Conservation (phyloP, 2,888 invertebrate species). For the Tenodera sinensis region DNA sequence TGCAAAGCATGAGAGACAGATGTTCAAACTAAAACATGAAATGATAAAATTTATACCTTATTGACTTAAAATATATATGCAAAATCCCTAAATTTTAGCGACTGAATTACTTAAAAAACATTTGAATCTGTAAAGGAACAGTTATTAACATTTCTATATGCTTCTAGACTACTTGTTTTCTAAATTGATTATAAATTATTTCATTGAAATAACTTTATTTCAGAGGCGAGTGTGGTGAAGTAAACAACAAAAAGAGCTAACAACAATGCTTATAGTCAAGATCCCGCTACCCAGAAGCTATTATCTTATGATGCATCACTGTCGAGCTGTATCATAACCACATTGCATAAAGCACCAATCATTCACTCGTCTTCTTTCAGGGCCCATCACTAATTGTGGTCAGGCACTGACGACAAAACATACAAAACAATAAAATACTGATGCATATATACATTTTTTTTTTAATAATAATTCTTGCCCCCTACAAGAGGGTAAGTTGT, state of each 20-base stretch:
- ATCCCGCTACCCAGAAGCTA: not conserved
- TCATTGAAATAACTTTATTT: not conserved
- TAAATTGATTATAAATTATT: not conserved
- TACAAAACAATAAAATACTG: constrained; percentile 20
- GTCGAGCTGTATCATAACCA: not conserved
- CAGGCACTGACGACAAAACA: constrained; percentile 20
- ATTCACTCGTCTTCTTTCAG: constrained; percentile 3
- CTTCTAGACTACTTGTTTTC: not conserved
- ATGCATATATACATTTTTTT: constrained; percentile 13
- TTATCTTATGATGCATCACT: not conserved
- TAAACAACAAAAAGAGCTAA: not conserved
- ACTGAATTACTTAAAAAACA: not conserved
- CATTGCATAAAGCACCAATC: constrained; percentile 23
- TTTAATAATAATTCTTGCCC: not conserved
- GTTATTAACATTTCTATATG: not conserved
- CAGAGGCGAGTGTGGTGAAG: not conserved
- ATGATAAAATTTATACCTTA: not conserved
- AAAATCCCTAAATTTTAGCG: not conserved
- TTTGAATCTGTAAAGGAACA: not conserved
- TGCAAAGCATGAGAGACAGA: not conserved
- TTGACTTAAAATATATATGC: not conserved
- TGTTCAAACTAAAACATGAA: not conserved
- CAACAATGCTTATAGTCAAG: not conserved
- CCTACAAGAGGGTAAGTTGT: not conserved
- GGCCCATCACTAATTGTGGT: constrained; percentile 9